Conservation (phyloP, 2,888 invertebrate genomes). For the Osmoderma eremita region DNA sequence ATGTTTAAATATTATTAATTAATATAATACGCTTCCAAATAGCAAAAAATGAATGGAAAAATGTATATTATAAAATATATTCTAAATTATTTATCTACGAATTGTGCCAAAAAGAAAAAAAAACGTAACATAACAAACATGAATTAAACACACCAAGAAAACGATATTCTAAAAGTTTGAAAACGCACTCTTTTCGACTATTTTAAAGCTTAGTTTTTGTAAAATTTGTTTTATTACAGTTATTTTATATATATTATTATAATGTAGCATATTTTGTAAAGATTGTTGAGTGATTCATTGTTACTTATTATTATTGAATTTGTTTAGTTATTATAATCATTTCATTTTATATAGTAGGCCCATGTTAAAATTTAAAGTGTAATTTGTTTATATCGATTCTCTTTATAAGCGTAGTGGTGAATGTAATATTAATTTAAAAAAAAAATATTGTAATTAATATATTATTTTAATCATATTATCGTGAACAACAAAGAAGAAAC, state of each 20-base stretch:
- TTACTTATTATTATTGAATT: conserved; percentile 16
- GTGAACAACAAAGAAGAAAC: conserved; percentile 15
- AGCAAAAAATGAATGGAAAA: conserved; percentile 9
- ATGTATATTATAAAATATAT: conserved; percentile 31
- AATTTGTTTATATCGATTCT: conserved; percentile 1
- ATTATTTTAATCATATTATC: conserved; percentile 24
- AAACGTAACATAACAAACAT: conserved; percentile 7
- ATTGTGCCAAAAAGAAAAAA: conserved; percentile 35
- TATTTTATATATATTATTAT: conserved; percentile 10
- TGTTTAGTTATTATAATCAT: conserved; percentile 27
- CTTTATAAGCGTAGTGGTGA: conserved; percentile 7
- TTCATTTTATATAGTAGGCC: conserved; percentile 15
- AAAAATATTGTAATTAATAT: conserved; percentile 1
- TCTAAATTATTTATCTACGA: conserved; percentile 39
- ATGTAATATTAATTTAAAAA: conserved; percentile 6
- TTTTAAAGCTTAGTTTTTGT: background rate
- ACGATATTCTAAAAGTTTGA: conserved; percentile 8
- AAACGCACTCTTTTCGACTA: conserved; percentile 1
- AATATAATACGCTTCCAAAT: conserved; percentile 35
- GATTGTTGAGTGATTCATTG: conserved; percentile 20
- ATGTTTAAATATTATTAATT: conserved; percentile 19
- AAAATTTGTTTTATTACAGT: conserved; percentile 19
- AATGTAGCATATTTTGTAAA: background rate
- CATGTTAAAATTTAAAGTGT: conserved; percentile 2
- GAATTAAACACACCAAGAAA: conserved; percentile 17